These are phyloP conservation scores for Porites australiensis DNA, from an alignment of 64 coral and sea anemone species.

Conservation along the genomic window DNA sequence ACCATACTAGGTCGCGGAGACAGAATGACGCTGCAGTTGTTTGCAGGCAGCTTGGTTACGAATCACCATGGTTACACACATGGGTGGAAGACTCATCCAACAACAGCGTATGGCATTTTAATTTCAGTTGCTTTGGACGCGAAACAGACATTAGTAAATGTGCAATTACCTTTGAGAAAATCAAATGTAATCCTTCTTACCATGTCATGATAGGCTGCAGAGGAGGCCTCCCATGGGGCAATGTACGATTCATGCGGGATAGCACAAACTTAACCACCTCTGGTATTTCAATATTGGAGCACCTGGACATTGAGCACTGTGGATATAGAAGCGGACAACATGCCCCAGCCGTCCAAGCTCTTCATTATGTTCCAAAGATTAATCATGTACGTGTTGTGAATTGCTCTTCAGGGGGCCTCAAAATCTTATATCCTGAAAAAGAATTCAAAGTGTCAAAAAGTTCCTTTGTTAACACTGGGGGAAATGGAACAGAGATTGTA, in stretches of 20 bases:
- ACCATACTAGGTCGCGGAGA: not conserved
- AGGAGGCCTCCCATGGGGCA: constrained; percentile 70
- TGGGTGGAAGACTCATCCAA: not conserved
- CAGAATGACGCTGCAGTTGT: constrained; percentile 10
- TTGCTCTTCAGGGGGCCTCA: constrained; percentile 1
- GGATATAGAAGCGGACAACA: constrained; percentile 13
- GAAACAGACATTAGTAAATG: constrained; percentile 70
- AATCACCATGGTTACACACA: not conserved
- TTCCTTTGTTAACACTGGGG: not conserved
- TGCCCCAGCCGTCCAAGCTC: not conserved
- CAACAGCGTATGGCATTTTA: not conserved
- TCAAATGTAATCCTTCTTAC: not conserved
- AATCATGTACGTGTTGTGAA: not conserved
- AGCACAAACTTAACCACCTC: not conserved
- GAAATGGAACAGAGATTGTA: not conserved
- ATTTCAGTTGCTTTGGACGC: constrained; percentile 55
- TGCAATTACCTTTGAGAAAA: not conserved
- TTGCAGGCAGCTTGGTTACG: constrained; percentile 27
- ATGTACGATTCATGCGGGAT: constrained; percentile 55
- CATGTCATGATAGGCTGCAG: constrained; percentile 16
- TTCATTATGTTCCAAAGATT: constrained; percentile 11
- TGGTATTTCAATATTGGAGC: constrained; percentile 4
- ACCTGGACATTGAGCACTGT: constrained; percentile 33
- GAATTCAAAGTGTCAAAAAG: not conserved
- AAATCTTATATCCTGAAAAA: constrained; percentile 1